A percentile compares a stretch with the other conserved stretches of the same genome.
Conservation (phyloP, 92 coral and sea anemone genomes). For the Phenganax subtilis region DNA sequence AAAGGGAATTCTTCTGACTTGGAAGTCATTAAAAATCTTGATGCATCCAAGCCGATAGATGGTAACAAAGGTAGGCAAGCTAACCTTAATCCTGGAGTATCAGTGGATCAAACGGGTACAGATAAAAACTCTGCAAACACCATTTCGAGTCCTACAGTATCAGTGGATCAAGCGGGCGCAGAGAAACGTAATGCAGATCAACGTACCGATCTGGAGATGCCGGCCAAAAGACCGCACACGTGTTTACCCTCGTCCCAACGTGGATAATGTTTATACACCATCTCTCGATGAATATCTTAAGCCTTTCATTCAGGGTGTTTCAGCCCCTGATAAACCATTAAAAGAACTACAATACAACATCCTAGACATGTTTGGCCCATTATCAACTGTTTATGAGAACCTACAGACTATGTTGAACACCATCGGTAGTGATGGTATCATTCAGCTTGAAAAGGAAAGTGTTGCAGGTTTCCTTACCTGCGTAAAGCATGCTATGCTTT, state of each 20-base stretch:
- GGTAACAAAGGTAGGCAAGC: no score
- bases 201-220: background rate
- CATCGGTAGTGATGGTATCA: background rate
- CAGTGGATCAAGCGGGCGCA: slow-evolving; percentile 1
- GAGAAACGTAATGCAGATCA: background rate
- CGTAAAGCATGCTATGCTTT: background rate
- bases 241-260: background rate
- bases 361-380: background rate
- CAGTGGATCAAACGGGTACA: slow-evolving; percentile 13
- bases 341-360: background rate
- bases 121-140: background rate
- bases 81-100: background rate
- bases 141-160: background rate
- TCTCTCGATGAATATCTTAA: background rate
- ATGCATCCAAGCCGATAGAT: no score
- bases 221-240: background rate
- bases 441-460: background rate
- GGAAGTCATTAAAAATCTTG: no score
- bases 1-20: no score
- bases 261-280: background rate
- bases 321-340: slow-evolving; percentile 6
- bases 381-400: background rate
- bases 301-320: background rate
- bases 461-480: background rate
- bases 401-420: background rate